Evolutionary conservation across 2,888 invertebrate species (phyloP), one percentile per base, ranked within the genome.

Genomic region (Eudemis profundana): DNA sequence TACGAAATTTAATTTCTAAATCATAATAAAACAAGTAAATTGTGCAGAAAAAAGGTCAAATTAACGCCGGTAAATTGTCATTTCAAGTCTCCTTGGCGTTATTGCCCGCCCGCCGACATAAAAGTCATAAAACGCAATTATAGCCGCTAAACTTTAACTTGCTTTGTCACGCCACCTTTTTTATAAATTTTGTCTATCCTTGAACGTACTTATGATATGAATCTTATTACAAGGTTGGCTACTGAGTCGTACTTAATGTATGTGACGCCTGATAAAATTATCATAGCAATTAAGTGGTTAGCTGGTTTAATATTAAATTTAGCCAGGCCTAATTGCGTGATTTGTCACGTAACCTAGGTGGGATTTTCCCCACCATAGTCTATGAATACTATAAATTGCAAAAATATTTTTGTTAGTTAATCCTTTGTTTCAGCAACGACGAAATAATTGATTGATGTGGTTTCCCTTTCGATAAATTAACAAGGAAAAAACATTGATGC

Each of bases 51-150:
- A 54, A 64, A 51, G 27, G 42, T 42, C 42, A 42, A 42, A 57
- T 64, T 64, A 50, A 57, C 15, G 44, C 46, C 44, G 21, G 44
- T 64, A 64, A 64, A 64, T 59, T 64, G 64, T 64, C 57, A 64
- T 64, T 64, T 62, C 63, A 36, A 50, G 40, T 21, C 57, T 23
- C 38, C 50, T 44, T 19, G 27, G 21, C 29, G 49, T 57, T 63
- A 50, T 50, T 50, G 33, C 56, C n/a, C 21, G 23, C 49, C 47
- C 7, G 40, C 33, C 63, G 57, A 46, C 42, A 51, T 59, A 64
- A 63, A 57, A 57, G 57, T 51, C 42, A 51, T 59, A 64, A 63
- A 57, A 57, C 50, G 64, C 57, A 51, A 59, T 64, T 64, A 59
- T 64, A 36, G 29, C 12, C 29, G 23, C 27, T 15, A 19, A 59